Evolutionary conservation across 2,113 vertebrate genomes (phyloP).

Genomic region (Neomonachus schauinslandi): DNA sequence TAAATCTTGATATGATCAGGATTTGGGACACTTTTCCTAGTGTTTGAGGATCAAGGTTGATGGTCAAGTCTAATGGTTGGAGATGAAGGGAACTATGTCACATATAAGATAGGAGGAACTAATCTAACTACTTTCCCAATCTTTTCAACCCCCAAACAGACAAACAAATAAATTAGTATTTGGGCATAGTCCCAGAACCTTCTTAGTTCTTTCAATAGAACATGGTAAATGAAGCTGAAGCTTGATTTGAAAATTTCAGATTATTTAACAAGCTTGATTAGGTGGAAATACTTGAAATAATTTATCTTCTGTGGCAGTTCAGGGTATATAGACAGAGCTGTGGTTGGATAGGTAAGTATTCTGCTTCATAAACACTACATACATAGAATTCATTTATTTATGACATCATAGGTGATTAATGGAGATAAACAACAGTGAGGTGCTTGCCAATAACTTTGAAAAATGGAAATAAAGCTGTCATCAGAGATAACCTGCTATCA

Average conservation of each 20-base stretch:
- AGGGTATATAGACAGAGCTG: not conserved
- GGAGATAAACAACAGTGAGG: not conserved
- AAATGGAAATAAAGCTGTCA: not conserved
- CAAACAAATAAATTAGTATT: not conserved
- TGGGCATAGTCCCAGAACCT: not conserved
- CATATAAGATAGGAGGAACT: not conserved
- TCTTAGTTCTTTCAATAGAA: not conserved
- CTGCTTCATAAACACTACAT: not conserved
- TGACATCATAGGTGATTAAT: not conserved
- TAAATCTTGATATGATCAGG: not conserved
- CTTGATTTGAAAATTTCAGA: not conserved
- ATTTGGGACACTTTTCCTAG: not conserved
- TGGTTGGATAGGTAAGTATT: not conserved
- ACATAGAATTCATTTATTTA: not conserved
- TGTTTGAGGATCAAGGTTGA: not conserved
- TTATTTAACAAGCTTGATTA: not conserved
- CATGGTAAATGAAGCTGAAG: not conserved
- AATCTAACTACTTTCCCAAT: not conserved
- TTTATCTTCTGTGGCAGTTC: not conserved
- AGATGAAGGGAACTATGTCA: not conserved
- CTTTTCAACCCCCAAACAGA: not conserved
- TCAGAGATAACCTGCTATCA: not conserved
- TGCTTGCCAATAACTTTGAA: not conserved
- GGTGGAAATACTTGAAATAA: not conserved
- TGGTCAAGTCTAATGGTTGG: not conserved